phyloP scores from a whole-genome alignment of 2,797 vertebrate genomes.

The Acipenser oxyrinchus region DNA sequence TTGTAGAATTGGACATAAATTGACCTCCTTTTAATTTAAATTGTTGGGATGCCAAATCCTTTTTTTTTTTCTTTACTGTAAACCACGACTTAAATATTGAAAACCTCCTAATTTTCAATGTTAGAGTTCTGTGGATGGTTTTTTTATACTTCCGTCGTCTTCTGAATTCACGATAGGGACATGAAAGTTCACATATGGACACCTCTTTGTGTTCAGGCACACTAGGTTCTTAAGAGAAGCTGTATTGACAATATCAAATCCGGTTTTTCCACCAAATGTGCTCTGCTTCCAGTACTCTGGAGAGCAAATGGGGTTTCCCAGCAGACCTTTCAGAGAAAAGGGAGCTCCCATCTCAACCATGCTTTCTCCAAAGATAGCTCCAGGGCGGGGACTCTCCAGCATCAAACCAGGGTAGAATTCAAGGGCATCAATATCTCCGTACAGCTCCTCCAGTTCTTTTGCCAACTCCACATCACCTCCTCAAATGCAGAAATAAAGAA shows the following conservation, averaged over 20 bases:
- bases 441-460: constrained; percentile 69
- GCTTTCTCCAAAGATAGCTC: constrained; percentile 81
- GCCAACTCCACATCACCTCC: constrained; percentile 75
- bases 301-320: constrained; percentile 91
- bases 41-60: too few relatives aligned
- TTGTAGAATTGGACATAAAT: too few relatives aligned
- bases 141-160: constrained; percentile 21
- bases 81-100: too few relatives aligned
- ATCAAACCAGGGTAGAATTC: constrained; percentile 81
- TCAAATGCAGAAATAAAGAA: neutral
- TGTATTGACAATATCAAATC: constrained; percentile 78
- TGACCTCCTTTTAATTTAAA: too few relatives aligned
- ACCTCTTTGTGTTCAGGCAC: constrained; percentile 78
- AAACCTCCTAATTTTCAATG: neutral
- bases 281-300: constrained; percentile 94
- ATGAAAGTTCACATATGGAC: constrained; percentile 75
- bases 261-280: constrained; percentile 78
- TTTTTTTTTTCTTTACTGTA: too few relatives aligned
- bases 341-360: constrained; percentile 94
- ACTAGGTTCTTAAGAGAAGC: constrained; percentile 75
- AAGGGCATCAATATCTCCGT: constrained; percentile 83
- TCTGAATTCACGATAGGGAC: constrained; percentile 40
- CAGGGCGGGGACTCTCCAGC: constrained; percentile 68
- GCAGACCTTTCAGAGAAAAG: constrained; percentile 88
- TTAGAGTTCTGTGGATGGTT: constrained; percentile 57